phyloP scores from a whole-genome alignment of 1,140 invertebrate genomes.

The Drosophila asahinai region DNA sequence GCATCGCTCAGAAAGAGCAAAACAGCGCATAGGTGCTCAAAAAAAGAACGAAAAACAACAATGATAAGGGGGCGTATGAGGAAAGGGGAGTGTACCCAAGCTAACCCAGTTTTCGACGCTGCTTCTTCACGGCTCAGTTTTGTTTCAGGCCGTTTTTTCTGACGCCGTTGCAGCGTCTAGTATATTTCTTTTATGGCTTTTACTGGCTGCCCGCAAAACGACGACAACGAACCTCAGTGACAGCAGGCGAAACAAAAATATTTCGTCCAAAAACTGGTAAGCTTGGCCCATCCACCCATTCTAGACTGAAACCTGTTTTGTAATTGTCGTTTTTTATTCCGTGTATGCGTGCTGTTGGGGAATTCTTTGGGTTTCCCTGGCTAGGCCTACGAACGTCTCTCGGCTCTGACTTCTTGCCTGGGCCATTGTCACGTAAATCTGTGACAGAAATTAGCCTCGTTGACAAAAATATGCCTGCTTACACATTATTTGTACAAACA shows the following conservation, averaged over 20 bases:
- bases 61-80: constrained; percentile 29
- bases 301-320: constrained; percentile 71
- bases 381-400: constrained; percentile 19
- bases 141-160: constrained; percentile 40
- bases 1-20: constrained; percentile 58
- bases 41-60: constrained; percentile 50
- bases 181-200: constrained; percentile 76
- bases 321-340: constrained; percentile 75
- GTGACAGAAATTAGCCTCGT: constrained; percentile 79
- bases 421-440: constrained; percentile 81
- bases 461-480: constrained; percentile 83
- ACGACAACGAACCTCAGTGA: constrained; percentile 47
- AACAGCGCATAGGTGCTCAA: constrained; percentile 61
- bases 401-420: constrained; percentile 37
- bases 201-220: constrained; percentile 73
- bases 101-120: constrained; percentile 65
- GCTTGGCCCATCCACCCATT: constrained; percentile 6
- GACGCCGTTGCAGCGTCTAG: constrained; percentile 32
- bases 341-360: constrained; percentile 44
- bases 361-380: constrained; percentile 42
- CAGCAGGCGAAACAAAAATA: constrained; percentile 38
- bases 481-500: constrained; percentile 83
- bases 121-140: constrained; percentile 63
- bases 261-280: constrained; percentile 8
- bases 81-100: constrained; percentile 19